Base-by-base conservation (phyloP, 2,797 vertebrate species). In the Pterois miles region DNA sequence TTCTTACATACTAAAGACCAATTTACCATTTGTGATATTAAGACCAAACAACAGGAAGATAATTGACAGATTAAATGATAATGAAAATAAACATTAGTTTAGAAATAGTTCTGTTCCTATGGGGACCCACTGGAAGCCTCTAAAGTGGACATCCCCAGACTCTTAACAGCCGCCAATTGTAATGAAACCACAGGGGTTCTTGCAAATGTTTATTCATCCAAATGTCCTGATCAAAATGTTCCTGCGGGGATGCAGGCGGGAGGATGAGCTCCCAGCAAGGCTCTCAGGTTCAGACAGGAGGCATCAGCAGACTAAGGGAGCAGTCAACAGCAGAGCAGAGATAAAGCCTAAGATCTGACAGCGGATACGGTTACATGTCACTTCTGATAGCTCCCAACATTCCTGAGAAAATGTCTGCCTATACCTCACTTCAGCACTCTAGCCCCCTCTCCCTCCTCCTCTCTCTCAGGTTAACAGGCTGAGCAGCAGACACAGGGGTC, bases 331-430 rank as follows among this genome's bases (percentile, higher is more conserved):
- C 69, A 0, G 76, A 77, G 86, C 73, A 71, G 67, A 92, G 91
- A 91, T 92, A 90, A 88, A 88, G 89, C 84, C 69, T 18, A 76
- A 90, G 88, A 91, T 91, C 85, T 91, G 89, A 88, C 85, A 92
- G 86, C 54, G 84, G 89, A 91, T 91, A 90, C 72, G 71, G 84
- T 88, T 90, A 87, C 82, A 82, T 92, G 92, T 92, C 92, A 94
- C 91, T 92, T 89, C 86, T 91, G 91, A 91, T 84, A 88, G 89
- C 90, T 93, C 85, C 73, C 83, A 81, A 83, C 89, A 94, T 95
- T 94, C 94, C 93, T 89, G 85, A 90, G 84, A 86, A 93, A 89
- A 93, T 88, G 88, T 90, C 83, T 89, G 83, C 83, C 81, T 84
- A 59, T 76, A 80, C 88, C 79, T 83, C 79, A 88, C 80, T 86